phyloP scores from a whole-genome alignment of 2,113 vertebrate genomes.

The Anarrhichthys ocellatus region DNA sequence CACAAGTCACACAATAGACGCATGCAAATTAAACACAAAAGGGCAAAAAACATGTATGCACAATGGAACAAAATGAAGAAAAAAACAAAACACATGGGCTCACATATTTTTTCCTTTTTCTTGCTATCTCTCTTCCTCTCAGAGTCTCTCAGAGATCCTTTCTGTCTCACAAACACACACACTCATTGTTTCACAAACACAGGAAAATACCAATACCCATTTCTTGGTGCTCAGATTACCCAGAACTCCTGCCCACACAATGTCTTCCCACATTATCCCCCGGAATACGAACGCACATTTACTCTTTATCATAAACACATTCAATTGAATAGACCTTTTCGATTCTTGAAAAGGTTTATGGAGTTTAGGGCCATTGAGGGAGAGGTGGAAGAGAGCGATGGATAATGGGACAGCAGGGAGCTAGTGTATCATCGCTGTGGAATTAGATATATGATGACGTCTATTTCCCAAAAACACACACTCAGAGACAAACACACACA shows the following conservation, averaged over 20 bases:
- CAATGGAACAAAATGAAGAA: background rate
- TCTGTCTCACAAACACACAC: background rate
- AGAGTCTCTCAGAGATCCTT: background rate
- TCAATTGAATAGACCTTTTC: slow-evolving; percentile 14
- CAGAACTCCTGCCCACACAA: slow-evolving; percentile 14
- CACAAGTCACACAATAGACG: background rate
- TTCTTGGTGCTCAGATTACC: slow-evolving; percentile 3
- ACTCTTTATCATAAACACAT: slow-evolving; percentile 9
- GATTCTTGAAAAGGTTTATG: slow-evolving; percentile 18
- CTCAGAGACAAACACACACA: background rate
- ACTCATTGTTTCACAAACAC: slow-evolving; percentile 25
- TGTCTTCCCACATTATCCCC: background rate
- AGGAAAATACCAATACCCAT: slow-evolving; percentile 36
- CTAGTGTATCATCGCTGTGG: slow-evolving; percentile 36
- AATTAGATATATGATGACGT: slow-evolving; percentile 40
- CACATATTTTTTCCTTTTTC: background rate
- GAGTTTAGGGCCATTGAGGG: slow-evolving; percentile 32
- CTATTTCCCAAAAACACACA: slow-evolving; percentile 15
- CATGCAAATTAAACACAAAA: slow-evolving; percentile 4
- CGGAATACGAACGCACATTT: background rate
- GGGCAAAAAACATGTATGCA: background rate
- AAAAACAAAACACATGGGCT: background rate
- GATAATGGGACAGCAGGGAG: slow-evolving; percentile 36
- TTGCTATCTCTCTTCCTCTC: background rate
- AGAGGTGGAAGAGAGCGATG: slow-evolving; percentile 37